Percentiles rank a stretch among this genome's conserved stretches.
Conservation (phyloP, 2,888 invertebrate genomes). For the Criorhina ranunculi region DNA sequence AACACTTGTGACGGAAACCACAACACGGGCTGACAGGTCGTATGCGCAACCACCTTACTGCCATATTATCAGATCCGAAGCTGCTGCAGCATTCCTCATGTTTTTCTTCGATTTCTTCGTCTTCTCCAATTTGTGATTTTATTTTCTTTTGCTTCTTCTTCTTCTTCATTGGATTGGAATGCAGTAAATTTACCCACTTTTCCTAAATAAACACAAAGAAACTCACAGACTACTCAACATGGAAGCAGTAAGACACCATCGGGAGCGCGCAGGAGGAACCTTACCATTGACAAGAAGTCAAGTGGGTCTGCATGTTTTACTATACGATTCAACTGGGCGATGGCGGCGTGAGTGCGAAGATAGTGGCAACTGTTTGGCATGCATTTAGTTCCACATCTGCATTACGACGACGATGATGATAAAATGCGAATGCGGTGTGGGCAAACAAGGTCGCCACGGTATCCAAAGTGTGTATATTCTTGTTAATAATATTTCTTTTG, state of each 20-base stretch:
- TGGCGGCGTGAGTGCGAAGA: background rate
- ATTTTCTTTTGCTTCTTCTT: slow-evolving; percentile 29
- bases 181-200: slow-evolving; percentile 72
- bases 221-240: slow-evolving; percentile 32
- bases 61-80: slow-evolving; percentile 47
- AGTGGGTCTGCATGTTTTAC: slow-evolving; percentile 62
- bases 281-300: slow-evolving; percentile 60
- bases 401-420: slow-evolving; percentile 50
- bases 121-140: slow-evolving; percentile 29
- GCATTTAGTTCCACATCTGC: slow-evolving; percentile 62
- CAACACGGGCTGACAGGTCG: slow-evolving; percentile 66
- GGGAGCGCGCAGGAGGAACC: background rate
- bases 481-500: slow-evolving; percentile 26
- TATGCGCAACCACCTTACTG: slow-evolving; percentile 67
- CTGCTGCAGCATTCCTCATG: slow-evolving; percentile 49
- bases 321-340: background rate
- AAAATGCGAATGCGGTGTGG: slow-evolving; percentile 50
- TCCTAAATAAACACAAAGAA: slow-evolving; percentile 58
- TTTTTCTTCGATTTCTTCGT: slow-evolving; percentile 45
- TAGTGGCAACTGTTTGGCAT: slow-evolving; percentile 55
- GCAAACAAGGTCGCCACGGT: slow-evolving; percentile 68
- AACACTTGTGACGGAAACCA: slow-evolving; percentile 53
- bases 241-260: slow-evolving; percentile 43
- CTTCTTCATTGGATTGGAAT: slow-evolving; percentile 66
- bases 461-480: slow-evolving; percentile 29